A percentile compares a stretch with the other conserved stretches of the same genome.
phyloP scores from a whole-genome alignment of 2,113 vertebrate species.

The Microcebus murinus region DNA sequence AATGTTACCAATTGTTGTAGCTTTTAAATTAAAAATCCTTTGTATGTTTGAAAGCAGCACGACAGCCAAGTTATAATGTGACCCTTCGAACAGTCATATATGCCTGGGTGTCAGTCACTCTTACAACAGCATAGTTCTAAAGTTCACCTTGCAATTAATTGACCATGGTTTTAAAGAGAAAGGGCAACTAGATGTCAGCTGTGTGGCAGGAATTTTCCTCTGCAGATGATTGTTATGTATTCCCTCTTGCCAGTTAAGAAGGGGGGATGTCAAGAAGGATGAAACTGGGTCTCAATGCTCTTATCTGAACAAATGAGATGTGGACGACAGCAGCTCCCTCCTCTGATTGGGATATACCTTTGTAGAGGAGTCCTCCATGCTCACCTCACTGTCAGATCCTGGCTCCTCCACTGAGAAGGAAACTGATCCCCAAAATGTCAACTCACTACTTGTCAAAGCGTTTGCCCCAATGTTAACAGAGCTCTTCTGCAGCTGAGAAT shows the following conservation, averaged over 20 bases:
- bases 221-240: not conserved
- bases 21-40: not conserved
- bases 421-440: not conserved
- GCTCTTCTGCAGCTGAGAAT: not conserved
- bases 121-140: not conserved
- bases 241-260: not conserved
- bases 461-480: not conserved
- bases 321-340: not conserved
- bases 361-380: not conserved
- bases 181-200: not conserved
- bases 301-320: not conserved
- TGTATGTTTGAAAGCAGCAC: not conserved
- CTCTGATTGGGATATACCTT: not conserved
- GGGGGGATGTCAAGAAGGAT: not conserved
- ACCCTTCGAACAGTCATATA: not conserved
- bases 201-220: not conserved
- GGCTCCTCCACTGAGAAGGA: not conserved
- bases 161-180: not conserved
- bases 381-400: not conserved
- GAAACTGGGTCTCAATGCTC: not conserved
- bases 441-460: not conserved
- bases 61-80: not conserved
- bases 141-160: not conserved
- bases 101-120: not conserved
- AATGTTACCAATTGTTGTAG: not conserved